phyloP scores from a whole-genome alignment of 1,140 invertebrate species.

The Cephus cinctus region DNA sequence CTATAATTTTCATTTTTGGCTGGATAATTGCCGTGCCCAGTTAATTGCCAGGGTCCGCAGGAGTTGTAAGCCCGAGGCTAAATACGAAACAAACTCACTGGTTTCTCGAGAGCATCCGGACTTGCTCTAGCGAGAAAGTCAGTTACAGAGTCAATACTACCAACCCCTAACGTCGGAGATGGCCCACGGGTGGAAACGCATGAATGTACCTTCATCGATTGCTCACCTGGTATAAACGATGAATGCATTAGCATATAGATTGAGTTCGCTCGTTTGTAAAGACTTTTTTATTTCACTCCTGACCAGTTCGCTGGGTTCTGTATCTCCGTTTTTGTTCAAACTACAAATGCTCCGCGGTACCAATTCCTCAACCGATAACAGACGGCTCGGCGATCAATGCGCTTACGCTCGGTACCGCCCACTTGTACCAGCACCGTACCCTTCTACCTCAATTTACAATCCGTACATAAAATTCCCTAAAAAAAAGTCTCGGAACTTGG shows the following conservation, averaged over 20 bases:
- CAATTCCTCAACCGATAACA: too few relatives aligned
- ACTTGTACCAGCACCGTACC: too few relatives aligned
- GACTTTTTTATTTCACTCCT: slow-evolving; percentile 6
- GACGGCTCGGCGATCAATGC: too few relatives aligned
- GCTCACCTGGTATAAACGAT: slow-evolving; percentile 24
- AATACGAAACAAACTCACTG: slow-evolving; percentile 12
- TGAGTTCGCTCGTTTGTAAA: slow-evolving; percentile 19
- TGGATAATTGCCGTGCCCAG: slow-evolving; percentile 32
- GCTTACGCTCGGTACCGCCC: too few relatives aligned
- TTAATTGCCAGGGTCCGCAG: slow-evolving; percentile 30
- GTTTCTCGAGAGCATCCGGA: background rate
- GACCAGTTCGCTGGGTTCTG: too few relatives aligned
- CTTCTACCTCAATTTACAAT: too few relatives aligned
- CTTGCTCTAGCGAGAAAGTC: background rate
- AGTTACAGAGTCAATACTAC: background rate
- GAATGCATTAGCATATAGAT: slow-evolving; percentile 32
- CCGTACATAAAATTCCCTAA: too few relatives aligned
- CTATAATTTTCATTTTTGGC: slow-evolving; percentile 46
- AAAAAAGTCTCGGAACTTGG: too few relatives aligned
- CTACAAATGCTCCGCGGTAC: too few relatives aligned
- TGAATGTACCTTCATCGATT: slow-evolving; percentile 24
- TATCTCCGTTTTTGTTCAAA: too few relatives aligned
- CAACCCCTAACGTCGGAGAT: background rate
- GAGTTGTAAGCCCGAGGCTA: slow-evolving; percentile 17
- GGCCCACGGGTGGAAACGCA: background rate